Evolutionary conservation across 2,888 invertebrate species (phyloP).

Genomic region (Tortrix viridana): DNA sequence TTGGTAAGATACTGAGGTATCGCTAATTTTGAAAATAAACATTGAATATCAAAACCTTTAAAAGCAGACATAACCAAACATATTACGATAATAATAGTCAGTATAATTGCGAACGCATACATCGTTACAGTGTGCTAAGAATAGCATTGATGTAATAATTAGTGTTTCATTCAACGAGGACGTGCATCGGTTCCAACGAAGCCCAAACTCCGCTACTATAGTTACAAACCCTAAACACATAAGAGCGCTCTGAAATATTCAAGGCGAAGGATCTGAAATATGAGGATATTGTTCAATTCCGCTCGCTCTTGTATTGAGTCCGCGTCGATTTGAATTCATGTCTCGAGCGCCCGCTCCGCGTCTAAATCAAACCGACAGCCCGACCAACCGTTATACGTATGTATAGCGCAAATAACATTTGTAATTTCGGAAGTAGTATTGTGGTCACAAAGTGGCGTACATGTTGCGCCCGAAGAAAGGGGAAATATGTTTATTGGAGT

Average conservation of each 20-base stretch:
- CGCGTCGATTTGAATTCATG: slow-evolving; percentile 48
- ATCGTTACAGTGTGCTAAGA: too few relatives aligned
- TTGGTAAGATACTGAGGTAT: too few relatives aligned
- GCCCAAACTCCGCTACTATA: background rate
- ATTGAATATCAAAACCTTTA: too few relatives aligned
- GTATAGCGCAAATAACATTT: slow-evolving; percentile 28
- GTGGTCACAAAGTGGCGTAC: background rate
- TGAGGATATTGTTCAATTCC: slow-evolving; percentile 46
- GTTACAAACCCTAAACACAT: slow-evolving; percentile 34
- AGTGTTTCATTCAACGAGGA: too few relatives aligned
- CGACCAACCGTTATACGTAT: slow-evolving; percentile 31
- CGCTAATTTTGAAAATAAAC: too few relatives aligned
- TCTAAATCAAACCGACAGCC: slow-evolving; percentile 48
- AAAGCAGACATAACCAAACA: too few relatives aligned
- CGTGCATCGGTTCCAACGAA: too few relatives aligned
- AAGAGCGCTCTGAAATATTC: slow-evolving; percentile 40
- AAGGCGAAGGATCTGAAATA: slow-evolving; percentile 40
- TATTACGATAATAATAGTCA: too few relatives aligned
- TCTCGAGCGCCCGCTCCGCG: slow-evolving; percentile 47
- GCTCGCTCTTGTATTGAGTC: slow-evolving; percentile 44
- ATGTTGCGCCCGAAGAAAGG: too few relatives aligned
- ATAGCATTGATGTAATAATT: too few relatives aligned
- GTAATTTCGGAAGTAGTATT: slow-evolving; percentile 29
- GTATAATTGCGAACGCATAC: too few relatives aligned
- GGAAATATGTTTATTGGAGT: too few relatives aligned